Conservation (phyloP, 2,113 vertebrate species). For the Cebidichthys violaceus region DNA sequence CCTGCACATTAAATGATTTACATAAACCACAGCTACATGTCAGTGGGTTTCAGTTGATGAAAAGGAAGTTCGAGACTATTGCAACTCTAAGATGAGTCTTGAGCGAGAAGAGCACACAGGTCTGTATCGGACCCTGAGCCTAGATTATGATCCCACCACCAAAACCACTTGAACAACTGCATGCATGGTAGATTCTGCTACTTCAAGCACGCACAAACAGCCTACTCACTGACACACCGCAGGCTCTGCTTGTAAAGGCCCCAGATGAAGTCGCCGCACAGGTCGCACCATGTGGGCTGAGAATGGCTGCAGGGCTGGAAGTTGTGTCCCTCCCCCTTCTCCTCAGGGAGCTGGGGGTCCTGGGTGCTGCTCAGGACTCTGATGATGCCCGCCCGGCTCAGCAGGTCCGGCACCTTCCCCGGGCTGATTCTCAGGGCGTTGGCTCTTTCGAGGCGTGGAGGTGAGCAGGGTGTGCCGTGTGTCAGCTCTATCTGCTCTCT, state of each 20-base stretch:
- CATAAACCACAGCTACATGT: constrained; percentile 31
- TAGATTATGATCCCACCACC: not conserved
- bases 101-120: not conserved
- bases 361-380: constrained; percentile 75
- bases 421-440: constrained; percentile 92
- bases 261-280: constrained; percentile 98
- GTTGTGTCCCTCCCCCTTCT: constrained; percentile 87
- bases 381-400: constrained; percentile 81
- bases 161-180: constrained; percentile 16
- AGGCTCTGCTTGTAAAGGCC: constrained; percentile 95
- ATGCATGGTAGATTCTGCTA: not conserved
- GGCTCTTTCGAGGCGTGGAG: constrained; percentile 87
- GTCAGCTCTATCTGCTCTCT: constrained; percentile 67
- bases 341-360: constrained; percentile 76
- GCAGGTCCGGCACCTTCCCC: constrained; percentile 83
- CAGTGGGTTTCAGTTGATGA: constrained; percentile 23
- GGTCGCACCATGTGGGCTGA: constrained; percentile 94
- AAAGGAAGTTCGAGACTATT: constrained; percentile 39
- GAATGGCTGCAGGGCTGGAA: constrained; percentile 91
- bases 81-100: not conserved
- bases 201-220: not conserved
- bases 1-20: not conserved
- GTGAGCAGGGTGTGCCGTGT: constrained; percentile 57
- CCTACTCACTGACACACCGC: constrained; percentile 90
- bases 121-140: not conserved